phyloP scores from a whole-genome alignment of 1,140 invertebrate genomes.

The Neodiprion virginianus region DNA sequence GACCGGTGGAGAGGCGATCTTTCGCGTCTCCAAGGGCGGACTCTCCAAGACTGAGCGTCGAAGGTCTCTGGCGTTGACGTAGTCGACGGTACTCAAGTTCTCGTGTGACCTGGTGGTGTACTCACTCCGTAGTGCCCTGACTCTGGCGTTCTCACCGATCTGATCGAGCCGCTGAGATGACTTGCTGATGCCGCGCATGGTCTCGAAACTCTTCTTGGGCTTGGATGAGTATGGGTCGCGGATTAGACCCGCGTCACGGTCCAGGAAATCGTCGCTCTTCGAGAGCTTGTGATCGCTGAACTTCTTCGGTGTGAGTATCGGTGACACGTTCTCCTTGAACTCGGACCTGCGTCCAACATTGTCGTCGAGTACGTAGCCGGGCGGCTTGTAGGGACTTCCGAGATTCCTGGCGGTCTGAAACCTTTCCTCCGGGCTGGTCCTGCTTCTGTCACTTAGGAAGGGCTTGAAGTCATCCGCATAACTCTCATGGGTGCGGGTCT shows the following conservation, averaged over 20 bases:
- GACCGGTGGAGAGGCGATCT: constrained; percentile 40
- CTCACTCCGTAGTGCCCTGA: constrained; percentile 43
- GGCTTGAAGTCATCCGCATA: constrained; percentile 49
- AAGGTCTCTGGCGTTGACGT: constrained; percentile 42
- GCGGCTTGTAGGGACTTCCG: constrained; percentile 26
- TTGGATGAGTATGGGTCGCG: constrained; percentile 43
- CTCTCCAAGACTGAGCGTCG: constrained; percentile 27
- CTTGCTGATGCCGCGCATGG: constrained; percentile 51
- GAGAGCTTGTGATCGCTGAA: constrained; percentile 50
- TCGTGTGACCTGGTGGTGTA: constrained; percentile 54
- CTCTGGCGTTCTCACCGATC: constrained; percentile 42
- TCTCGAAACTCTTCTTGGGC: constrained; percentile 50
- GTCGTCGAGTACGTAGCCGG: constrained; percentile 29
- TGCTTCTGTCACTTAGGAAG: constrained; percentile 45
- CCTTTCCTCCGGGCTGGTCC: constrained; percentile 45
- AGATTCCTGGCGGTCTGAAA: constrained; percentile 28
- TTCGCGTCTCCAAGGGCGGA: constrained; percentile 36
- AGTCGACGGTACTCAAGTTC: constrained; percentile 48
- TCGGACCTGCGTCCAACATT: constrained; percentile 27
- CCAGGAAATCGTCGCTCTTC: constrained; percentile 49
- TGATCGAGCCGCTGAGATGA: constrained; percentile 55
- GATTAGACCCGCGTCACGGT: constrained; percentile 35
- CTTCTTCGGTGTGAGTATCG: constrained; percentile 37
- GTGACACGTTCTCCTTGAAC: constrained; percentile 28
- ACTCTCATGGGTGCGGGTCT: constrained; percentile 56